Evolutionary conservation across 2,797 vertebrate genomes (phyloP).

Genomic region (Anas georgica): DNA sequence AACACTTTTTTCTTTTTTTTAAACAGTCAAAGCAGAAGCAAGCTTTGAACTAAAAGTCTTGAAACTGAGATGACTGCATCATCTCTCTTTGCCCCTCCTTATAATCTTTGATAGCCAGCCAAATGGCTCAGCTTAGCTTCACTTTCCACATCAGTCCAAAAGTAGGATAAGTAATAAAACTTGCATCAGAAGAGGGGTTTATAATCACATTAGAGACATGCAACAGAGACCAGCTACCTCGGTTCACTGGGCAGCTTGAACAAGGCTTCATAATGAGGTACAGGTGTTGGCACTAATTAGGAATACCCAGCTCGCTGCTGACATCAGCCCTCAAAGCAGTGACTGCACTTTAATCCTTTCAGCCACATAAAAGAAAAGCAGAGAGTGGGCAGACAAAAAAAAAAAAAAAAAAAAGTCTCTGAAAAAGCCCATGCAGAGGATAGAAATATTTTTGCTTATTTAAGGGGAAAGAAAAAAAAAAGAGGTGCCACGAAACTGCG

Average conservation of each 20-base stretch:
- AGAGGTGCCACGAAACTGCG: constrained; percentile 8
- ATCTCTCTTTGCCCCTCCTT: constrained; percentile 33
- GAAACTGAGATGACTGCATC: constrained; percentile 14
- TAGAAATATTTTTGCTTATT: constrained; percentile 40
- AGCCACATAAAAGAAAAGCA: constrained; percentile 60
- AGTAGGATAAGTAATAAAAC: constrained; percentile 32
- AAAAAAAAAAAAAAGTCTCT: background rate
- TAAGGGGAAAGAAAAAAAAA: background rate
- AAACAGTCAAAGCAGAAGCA: background rate
- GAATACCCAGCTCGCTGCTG: constrained; percentile 44
- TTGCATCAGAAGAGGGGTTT: constrained; percentile 25
- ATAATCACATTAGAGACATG: constrained; percentile 32
- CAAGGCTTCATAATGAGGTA: constrained; percentile 59
- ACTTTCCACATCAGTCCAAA: constrained; percentile 38
- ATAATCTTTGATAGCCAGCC: constrained; percentile 24
- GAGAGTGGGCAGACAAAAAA: background rate
- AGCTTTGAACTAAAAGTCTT: constrained; percentile 9
- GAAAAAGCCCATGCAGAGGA: constrained; percentile 22
- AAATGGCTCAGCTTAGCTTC: constrained; percentile 45
- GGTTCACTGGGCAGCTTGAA: constrained; percentile 50
- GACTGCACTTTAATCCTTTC: constrained; percentile 71
- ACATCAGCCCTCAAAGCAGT: constrained; percentile 59
- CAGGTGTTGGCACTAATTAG: constrained; percentile 73
- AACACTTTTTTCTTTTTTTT: background rate
- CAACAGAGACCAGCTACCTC: background rate